phyloP scores from a whole-genome alignment of 2,888 invertebrate genomes.

The Sepioteuthis lessoniana region DNA sequence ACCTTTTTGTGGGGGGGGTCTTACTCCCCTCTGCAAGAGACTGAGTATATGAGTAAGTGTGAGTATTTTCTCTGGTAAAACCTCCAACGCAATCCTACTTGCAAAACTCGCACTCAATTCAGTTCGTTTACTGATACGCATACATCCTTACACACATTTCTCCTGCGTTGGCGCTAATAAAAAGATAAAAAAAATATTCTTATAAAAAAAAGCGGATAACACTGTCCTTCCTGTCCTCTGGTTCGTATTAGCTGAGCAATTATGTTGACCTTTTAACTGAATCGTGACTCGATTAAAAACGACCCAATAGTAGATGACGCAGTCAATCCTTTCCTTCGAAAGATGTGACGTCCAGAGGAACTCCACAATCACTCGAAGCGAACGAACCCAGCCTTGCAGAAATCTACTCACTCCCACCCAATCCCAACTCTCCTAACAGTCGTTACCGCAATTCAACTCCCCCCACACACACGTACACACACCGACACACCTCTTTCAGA shows the following conservation, averaged over 20 bases:
- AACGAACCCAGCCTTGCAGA: neutral
- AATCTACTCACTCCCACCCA: neutral
- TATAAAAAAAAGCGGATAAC: neutral
- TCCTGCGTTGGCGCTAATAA: neutral
- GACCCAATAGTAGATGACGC: neutral
- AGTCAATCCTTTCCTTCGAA: neutral
- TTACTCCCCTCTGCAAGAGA: no score
- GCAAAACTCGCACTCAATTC: neutral
- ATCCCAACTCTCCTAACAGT: neutral
- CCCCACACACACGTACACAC: no score
- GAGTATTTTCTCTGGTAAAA: no score
- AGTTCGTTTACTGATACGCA: neutral
- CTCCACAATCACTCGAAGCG: neutral
- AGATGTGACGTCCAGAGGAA: neutral
- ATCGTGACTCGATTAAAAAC: neutral
- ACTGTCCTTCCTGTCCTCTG: neutral
- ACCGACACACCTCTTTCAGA: no score
- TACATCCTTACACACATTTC: neutral
- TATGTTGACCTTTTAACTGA: neutral
- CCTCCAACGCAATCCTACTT: no score
- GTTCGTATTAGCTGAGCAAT: slow-evolving; percentile 1
- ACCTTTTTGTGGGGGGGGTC: no score
- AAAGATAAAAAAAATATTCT: neutral
- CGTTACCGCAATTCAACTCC: neutral
- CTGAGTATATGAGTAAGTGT: neutral